These are phyloP conservation scores for Heterodera schachtii DNA, from an alignment of 1,140 invertebrate genomes.

Conservation along the genomic window DNA sequence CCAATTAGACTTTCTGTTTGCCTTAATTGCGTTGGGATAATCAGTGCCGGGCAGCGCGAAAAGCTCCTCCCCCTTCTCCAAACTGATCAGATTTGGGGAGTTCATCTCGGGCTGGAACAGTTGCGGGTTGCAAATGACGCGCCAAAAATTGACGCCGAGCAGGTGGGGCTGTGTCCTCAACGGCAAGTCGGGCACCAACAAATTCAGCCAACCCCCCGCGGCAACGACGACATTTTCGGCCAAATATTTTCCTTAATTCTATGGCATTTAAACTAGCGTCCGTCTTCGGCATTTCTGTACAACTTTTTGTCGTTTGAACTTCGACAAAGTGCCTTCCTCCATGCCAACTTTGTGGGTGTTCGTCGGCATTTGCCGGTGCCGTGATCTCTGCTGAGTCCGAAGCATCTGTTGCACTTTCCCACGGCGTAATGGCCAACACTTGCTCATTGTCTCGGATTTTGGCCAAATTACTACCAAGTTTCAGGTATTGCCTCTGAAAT, in stretches of 20 bases:
- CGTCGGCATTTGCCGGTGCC: background rate
- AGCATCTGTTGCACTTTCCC: background rate
- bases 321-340: conserved; percentile 7
- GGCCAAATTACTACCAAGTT: background rate
- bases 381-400: too few relatives aligned
- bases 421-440: conserved; percentile 18
- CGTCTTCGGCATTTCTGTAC: background rate
- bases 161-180: conserved; percentile 36
- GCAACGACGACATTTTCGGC: conserved; percentile 46
- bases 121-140: conserved; percentile 30
- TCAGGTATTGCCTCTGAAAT: conserved; percentile 16
- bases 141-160: conserved; percentile 52
- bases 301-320: conserved; percentile 25
- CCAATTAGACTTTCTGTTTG: background rate
- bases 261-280: background rate
- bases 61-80: conserved; percentile 43
- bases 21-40: conserved; percentile 52
- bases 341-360: background rate
- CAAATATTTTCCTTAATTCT: conserved; percentile 8
- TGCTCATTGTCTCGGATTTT: conserved; percentile 23
- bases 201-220: conserved; percentile 47
- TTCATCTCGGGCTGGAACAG: conserved; percentile 37
- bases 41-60: conserved; percentile 53
- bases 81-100: conserved; percentile 51
- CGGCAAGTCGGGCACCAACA: conserved; percentile 45